phyloP scores from a whole-genome alignment of 1,140 invertebrate species.

The Aphidius gifuensis region DNA sequence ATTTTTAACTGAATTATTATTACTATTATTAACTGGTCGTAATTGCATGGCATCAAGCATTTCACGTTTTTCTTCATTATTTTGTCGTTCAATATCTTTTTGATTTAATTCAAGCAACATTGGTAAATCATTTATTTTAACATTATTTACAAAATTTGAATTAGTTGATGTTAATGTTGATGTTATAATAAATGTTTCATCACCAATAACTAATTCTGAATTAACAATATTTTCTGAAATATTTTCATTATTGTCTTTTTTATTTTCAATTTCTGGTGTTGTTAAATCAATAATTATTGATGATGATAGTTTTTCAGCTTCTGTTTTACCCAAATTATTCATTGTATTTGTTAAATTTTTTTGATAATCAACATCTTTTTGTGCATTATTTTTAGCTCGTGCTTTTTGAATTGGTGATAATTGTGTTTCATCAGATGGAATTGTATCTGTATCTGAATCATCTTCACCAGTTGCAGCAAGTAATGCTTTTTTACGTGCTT shows the following conservation, averaged over 20 bases:
- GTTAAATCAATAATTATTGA: conserved; percentile 12
- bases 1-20: conserved; percentile 38
- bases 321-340: conserved; percentile 37
- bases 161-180: conserved; percentile 39
- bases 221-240: conserved; percentile 26
- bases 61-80: conserved; percentile 28
- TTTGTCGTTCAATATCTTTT: conserved; percentile 28
- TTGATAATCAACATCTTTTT: conserved; percentile 39
- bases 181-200: conserved; percentile 45
- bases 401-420: conserved; percentile 50
- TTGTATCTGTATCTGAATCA: conserved; percentile 47
- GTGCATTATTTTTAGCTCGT: conserved; percentile 41
- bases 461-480: conserved; percentile 45
- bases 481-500: conserved; percentile 47
- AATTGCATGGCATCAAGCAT: conserved; percentile 49
- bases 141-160: conserved; percentile 18
- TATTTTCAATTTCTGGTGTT: conserved; percentile 22
- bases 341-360: conserved; percentile 34
- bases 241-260: conserved; percentile 16
- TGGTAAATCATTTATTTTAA: neutral
- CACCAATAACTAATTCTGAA: conserved; percentile 43
- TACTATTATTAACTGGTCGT: conserved; percentile 31
- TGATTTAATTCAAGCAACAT: conserved; percentile 25
- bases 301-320: conserved; percentile 12
- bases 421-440: conserved; percentile 37